A percentile compares a stretch with the other conserved stretches of the same genome.
These are phyloP conservation scores for Enteromius thamalakanensis DNA, from an alignment of 2,797 vertebrate genomes.

Conservation along the genomic window DNA sequence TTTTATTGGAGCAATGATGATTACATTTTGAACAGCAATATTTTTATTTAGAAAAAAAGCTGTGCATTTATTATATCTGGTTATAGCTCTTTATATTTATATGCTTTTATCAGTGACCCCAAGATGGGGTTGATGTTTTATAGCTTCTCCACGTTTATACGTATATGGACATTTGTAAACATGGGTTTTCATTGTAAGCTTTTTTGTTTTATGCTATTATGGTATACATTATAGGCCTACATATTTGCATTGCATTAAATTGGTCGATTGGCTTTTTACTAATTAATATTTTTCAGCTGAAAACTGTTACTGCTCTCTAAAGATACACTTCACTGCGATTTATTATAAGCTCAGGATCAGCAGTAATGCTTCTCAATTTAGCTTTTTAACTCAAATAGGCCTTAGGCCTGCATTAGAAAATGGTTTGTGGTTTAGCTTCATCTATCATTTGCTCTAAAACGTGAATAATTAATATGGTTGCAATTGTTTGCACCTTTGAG, in stretches of 20 bases:
- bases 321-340: not conserved
- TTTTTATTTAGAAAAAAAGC: not conserved
- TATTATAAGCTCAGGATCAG: not conserved
- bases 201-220: not conserved
- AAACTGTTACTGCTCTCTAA: not conserved
- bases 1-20: not conserved
- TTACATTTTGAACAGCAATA: not conserved
- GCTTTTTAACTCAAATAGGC: not conserved
- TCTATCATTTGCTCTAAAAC: not conserved
- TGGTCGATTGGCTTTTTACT: not conserved
- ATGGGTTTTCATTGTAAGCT: not conserved
- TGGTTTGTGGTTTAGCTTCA: not conserved
- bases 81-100: not conserved
- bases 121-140: conserved; percentile 19
- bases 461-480: conserved; percentile 3
- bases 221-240: not conserved
- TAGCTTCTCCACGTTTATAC: not conserved
- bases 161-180: not conserved
- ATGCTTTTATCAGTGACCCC: not conserved
- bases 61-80: not conserved
- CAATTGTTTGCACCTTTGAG: not conserved
- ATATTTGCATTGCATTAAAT: not conserved
- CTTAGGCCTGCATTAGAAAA: not conserved
- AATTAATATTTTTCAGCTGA: not conserved
- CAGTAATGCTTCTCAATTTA: not conserved